Conservation (phyloP, 2,113 vertebrate species). For the Alexandromys fortis region DNA sequence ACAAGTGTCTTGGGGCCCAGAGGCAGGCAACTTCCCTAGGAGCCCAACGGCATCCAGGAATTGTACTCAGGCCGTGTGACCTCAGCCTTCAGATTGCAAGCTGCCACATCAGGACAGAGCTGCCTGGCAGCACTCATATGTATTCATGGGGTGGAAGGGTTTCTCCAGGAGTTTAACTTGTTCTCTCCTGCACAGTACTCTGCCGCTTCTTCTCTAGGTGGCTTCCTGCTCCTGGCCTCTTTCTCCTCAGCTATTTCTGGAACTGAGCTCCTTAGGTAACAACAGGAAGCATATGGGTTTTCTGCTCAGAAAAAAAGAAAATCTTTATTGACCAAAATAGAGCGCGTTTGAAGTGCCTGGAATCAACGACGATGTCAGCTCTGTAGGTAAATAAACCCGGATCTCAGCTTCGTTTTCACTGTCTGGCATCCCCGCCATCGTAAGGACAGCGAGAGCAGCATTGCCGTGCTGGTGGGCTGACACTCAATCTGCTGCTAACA, state of each 20-base stretch:
- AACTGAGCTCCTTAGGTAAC: background rate
- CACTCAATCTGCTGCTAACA: background rate
- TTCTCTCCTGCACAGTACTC: background rate
- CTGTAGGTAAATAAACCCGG: background rate
- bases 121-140: background rate
- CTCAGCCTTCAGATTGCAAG: too few relatives aligned
- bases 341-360: background rate
- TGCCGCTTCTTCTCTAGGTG: background rate
- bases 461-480: background rate
- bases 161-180: background rate
- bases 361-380: background rate
- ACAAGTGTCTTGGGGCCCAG: background rate
- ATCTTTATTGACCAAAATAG: background rate
- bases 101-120: too few relatives aligned
- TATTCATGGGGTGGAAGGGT: rapidly evolving
- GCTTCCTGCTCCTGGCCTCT: background rate
- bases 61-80: background rate
- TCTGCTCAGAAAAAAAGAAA: background rate
- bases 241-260: background rate
- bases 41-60: background rate
- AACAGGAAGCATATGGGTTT: slow-evolving; percentile 9
- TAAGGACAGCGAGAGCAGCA: background rate
- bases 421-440: background rate
- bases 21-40: background rate
- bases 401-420: background rate